These are phyloP conservation scores for Rosalia funebris DNA, from an alignment of 2,888 invertebrate genomes.

Conservation along the genomic window DNA sequence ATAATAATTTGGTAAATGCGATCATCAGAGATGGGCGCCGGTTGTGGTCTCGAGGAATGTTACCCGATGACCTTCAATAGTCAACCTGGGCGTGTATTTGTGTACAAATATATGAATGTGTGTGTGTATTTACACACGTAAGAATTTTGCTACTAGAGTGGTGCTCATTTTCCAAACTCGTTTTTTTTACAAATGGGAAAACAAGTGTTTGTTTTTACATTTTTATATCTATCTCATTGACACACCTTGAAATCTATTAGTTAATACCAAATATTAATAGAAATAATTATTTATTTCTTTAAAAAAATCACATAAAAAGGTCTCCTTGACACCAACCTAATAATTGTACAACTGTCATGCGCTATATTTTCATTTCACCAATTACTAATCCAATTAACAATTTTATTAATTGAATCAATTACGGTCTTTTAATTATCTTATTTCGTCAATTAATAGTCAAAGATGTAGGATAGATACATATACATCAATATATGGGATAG, in stretches of 20 bases:
- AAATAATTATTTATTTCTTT: too few relatives aligned
- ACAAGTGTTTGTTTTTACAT: conserved; percentile 14
- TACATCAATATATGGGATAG: too few relatives aligned
- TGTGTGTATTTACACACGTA: conserved; percentile 35
- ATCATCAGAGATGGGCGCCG: conserved; percentile 49
- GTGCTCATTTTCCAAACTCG: conserved; percentile 13
- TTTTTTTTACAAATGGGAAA: conserved; percentile 15
- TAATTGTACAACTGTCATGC: too few relatives aligned
- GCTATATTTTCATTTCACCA: too few relatives aligned
- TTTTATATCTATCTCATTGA: neutral
- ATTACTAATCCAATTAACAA: too few relatives aligned
- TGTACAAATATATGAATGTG: conserved; percentile 35
- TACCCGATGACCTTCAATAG: conserved; percentile 54
- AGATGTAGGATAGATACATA: too few relatives aligned
- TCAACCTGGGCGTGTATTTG: conserved; percentile 42
- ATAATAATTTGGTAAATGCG: conserved; percentile 50
- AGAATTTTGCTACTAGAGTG: conserved; percentile 35
- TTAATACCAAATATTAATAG: neutral
- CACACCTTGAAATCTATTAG: neutral
- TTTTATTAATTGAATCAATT: too few relatives aligned
- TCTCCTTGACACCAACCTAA: too few relatives aligned
- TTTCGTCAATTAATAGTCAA: too few relatives aligned
- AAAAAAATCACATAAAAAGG: too few relatives aligned
- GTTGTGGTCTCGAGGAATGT: conserved; percentile 52
- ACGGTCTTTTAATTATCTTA: too few relatives aligned